Base-by-base conservation (phyloP, 2,888 invertebrate species). In the Lepidonotus clava region DNA sequence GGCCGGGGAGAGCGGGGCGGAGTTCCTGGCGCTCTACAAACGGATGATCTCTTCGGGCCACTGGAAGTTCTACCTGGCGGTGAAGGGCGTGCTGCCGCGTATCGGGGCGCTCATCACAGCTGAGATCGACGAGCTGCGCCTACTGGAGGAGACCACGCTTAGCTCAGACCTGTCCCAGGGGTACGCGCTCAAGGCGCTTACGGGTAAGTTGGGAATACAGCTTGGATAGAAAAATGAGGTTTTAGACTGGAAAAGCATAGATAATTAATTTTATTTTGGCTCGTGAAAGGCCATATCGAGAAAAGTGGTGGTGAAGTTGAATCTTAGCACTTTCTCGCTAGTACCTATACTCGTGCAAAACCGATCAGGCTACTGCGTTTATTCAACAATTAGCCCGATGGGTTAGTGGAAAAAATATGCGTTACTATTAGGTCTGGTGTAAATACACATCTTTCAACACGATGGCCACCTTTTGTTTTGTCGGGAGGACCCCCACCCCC, bases 151-250 rank as follows among this genome's bases (percentile, higher is more conserved):
- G 92, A 97, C 97, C 0, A 98, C 98, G 0, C 95, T 99, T 1
- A 98, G 97, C 0, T 98, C 98, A 0, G 98, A 99, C 94, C 95
- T 99, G 0, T 97, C 98, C 0, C 98, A 98, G 95, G 98, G 98
- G 2, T 98, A 97, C 94, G 98, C 98, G 0, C 94, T 98, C 87
- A 97, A 98, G 92, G 97, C 98, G 92, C 95, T 98, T 71, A 98
- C 98, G 87, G 93, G 93, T 93, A 89, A 41, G 87, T n/a, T n/a
- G n/a, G n/a, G n/a, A n/a, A n/a, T 88, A 51, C 66, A 80, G 6
- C 1, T 53, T 53, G 18, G n/a, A 46, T 46, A 46, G 46, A 46
- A 18, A 46, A 46, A 11, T 46, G 8, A 8, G 18, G 46, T 46
- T 46, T 46, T 11, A 46, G 18, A 8, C 8, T 18, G 8, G 46